Base-by-base conservation (phyloP, 1,140 invertebrate species). In the Orius insidiosus region DNA sequence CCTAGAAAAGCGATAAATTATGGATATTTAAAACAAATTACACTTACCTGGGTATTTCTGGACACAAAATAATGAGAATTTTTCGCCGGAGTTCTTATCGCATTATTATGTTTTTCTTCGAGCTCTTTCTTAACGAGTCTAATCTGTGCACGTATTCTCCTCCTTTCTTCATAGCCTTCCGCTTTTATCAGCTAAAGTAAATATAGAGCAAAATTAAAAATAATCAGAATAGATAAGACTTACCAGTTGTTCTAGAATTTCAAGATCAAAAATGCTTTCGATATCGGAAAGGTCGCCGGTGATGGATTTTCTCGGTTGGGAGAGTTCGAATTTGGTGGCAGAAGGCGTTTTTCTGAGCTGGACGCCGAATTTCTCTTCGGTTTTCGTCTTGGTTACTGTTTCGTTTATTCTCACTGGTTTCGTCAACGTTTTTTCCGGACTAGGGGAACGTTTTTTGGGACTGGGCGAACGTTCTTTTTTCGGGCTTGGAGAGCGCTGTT, bases 91-190 rank as follows among this genome's bases (percentile, higher is more conserved):
- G 18, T 30, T 24, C 19, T 30, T n/a, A n/a, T 43, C 7, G 32
- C 3, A 7, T 24, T 10, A 11, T 41, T 49, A 18, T 41, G 40
- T 18, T 53, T 47, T 42, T 51, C 60, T 47, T 68, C 65, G 19
- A 68, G 61, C 49, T 67, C 61, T 53, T 76, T 74, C 51, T 71
- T 73, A 2, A 80, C 72, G 6, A 75, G 56, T 51, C 79, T 65
- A 45, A 84, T 80, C 60, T 83, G 79, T 6, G 77, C 69, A 50
- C 81, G 68, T 45, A 85, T 80, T 46, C 76, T 68, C 42, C 78
- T 68, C 47, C 80, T 63, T 54, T 80, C 67, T 53, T 84, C 80
- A 56, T 84, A 84, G 45, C 71, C 72, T 16, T 70, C 70, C 24
- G 80, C 73, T 56, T 74, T 78, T 60, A 82, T 76, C 57, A 83